Base-by-base conservation (phyloP, 2,888 invertebrate genomes). In the Nomada hirtipes region DNA sequence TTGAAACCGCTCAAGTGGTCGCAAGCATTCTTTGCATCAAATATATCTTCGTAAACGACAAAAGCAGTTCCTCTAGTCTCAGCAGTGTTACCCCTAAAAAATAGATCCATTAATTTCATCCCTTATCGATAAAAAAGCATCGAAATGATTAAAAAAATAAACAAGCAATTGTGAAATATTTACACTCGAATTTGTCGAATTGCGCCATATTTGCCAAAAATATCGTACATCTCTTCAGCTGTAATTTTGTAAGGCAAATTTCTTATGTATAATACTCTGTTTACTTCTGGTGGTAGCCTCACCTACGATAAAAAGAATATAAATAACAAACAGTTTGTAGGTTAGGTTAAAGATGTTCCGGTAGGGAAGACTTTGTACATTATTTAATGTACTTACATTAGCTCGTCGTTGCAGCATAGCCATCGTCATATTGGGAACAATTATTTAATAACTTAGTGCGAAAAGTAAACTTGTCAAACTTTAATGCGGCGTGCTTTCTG, bases 191-290 rank as follows among this genome's bases (percentile, higher is more conserved):
- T 99, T 95, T 99, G 99, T 89, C 99, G 95, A 86, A 99, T 99
- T 3, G 99, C 99, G 89, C 99, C 99, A 94, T 99, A 99, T 95
- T 99, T 99, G 23, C 99, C 99, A 95, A 99, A 99, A 85, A 99
- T 99, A 94, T 99, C 99, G 93, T 99, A 99, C 99, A 99, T 99
- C 96, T 99, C 99, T 94, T 99, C 99, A 9, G 98, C 98, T 68
- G 99, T 99, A 89, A 99, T 99, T 95, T 99, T 99, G 92, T 99
- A 99, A 0, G 99, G 99, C 81, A 99, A 95, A 94, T 99, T 99
- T 91, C 99, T 95, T 13, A 99, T 97, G 93, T 99, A 99, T 4
- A 99, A 94, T 79, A 99, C 98, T 92, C 99, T 95, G 93, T 99
- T 99, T 2, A 99, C 99, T 95, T 99, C 99, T 83, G 99, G 99